Conservation (phyloP, 2,888 invertebrate species). For the Cabera pusaria region DNA sequence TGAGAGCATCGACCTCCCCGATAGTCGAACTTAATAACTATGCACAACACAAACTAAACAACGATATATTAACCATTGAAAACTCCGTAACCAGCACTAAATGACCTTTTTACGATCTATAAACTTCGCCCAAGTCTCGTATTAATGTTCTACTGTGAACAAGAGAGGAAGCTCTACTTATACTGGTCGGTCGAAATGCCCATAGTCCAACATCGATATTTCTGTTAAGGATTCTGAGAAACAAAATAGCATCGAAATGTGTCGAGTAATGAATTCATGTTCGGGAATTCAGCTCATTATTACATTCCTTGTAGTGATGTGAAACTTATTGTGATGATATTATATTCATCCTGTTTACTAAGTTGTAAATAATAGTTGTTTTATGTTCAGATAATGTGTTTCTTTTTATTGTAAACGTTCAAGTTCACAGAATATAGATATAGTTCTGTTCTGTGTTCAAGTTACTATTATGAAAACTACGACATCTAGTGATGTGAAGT, state of each 20-base stretch:
- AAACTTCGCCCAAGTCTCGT: conserved; percentile 32
- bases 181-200: conserved; percentile 47
- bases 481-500: too few relatives aligned
- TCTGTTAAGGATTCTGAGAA: conserved; percentile 57
- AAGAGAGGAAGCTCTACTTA: conserved; percentile 45
- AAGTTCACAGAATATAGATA: too few relatives aligned
- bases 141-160: conserved; percentile 32
- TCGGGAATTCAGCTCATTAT: conserved; percentile 22
- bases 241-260: conserved; percentile 57
- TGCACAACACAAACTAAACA: conserved; percentile 51
- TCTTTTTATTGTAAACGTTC: too few relatives aligned
- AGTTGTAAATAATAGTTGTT: too few relatives aligned
- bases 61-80: conserved; percentile 64
- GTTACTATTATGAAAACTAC: too few relatives aligned
- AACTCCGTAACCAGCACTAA: conserved; percentile 47
- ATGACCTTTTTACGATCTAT: conserved; percentile 45
- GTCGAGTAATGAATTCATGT: conserved; percentile 44
- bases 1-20: conserved; percentile 22
- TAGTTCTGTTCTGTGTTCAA: too few relatives aligned
- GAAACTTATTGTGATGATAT: conserved; percentile 1
- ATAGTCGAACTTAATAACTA: conserved; percentile 50
- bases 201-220: conserved; percentile 53
- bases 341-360: neutral
- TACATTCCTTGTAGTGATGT: conserved; percentile 12
- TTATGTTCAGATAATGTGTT: too few relatives aligned